Base-by-base conservation (phyloP, 1,140 invertebrate species). In the Thaumatotibia leucotreta region DNA sequence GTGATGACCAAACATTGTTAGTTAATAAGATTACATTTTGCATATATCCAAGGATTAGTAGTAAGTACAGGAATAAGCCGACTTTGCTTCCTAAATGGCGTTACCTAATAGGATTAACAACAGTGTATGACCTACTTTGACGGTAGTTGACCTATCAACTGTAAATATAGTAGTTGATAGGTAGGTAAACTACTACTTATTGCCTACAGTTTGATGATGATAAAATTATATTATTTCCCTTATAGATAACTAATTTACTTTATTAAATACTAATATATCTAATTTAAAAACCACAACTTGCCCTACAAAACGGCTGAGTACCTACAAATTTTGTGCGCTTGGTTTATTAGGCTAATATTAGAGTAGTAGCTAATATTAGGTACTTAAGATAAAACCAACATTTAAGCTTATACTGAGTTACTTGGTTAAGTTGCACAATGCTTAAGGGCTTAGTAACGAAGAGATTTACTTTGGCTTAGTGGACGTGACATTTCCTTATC, bases 401-500 rank as follows among this genome's bases (percentile, higher is more conserved):
- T 45, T 39, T 17, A 39, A 39, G 35, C 35, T 14, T 39, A 39
- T 4, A 14, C 11, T 8, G 2, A 20, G 14, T 45, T 8, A 17
- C 39, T 39, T 39, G 5, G 39, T 20, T n/a, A 45, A 45, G 39
- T 45, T 45, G 39, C 39, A 45, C 39, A 45, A 45, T 20, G 17
- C 4, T 45, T 20, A 45, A 45, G 39, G 39, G 39, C 39, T 45
- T 45, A 45, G 24, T 58, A 58, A 31, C 9, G 24, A 27, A 10
- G 22, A 11, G 50, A 23, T 22, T 58, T 8, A 27, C 27, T 58
- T 14, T 45, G 14, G 24, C 52, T 27, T 58, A 58, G 52, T 58
- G n/a, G 24, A 27, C n/a, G 24, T 58, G 52, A 58, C 52, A 58
- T 58, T 58, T 58, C 24, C 27, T 31, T 58, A 58, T 58, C 52